phyloP scores from a whole-genome alignment of 2,113 vertebrate species.

The Brachyistius frenatus region DNA sequence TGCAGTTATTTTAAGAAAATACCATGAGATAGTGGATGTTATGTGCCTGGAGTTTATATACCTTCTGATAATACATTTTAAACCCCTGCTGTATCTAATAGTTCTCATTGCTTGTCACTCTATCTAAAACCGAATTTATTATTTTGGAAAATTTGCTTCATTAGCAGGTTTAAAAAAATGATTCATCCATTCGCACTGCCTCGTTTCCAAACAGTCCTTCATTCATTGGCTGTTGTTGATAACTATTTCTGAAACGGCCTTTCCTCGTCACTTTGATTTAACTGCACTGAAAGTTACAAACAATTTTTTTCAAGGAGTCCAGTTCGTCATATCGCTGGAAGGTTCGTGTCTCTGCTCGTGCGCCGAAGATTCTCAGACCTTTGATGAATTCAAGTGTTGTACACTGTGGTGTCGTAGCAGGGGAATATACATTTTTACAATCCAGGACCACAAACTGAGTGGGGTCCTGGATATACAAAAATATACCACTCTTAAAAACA shows the following conservation, averaged over 20 bases:
- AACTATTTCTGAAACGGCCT: constrained; percentile 10
- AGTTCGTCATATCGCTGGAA: neutral
- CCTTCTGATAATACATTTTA: neutral
- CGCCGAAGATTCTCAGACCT: too few species aligned
- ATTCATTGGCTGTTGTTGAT: constrained; percentile 7
- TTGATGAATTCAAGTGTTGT: too few species aligned
- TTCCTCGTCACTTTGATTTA: neutral
- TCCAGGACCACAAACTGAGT: too few species aligned
- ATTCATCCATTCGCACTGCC: neutral
- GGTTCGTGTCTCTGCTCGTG: too few species aligned
- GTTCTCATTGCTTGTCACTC: neutral
- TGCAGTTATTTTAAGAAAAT: neutral
- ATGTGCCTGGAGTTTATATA: neutral
- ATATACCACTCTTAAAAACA: neutral
- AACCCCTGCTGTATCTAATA: neutral
- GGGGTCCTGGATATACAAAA: too few species aligned
- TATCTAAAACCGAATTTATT: neutral
- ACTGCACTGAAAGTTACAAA: constrained; percentile 6
- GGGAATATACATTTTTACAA: neutral
- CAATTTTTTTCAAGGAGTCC: neutral
- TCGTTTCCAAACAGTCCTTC: neutral
- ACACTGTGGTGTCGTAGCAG: neutral
- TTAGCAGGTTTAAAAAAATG: neutral
- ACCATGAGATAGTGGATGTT: neutral
- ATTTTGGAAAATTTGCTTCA: neutral